Evolutionary conservation across 2,888 invertebrate genomes (phyloP).

Genomic region (Cancer borealis): DNA sequence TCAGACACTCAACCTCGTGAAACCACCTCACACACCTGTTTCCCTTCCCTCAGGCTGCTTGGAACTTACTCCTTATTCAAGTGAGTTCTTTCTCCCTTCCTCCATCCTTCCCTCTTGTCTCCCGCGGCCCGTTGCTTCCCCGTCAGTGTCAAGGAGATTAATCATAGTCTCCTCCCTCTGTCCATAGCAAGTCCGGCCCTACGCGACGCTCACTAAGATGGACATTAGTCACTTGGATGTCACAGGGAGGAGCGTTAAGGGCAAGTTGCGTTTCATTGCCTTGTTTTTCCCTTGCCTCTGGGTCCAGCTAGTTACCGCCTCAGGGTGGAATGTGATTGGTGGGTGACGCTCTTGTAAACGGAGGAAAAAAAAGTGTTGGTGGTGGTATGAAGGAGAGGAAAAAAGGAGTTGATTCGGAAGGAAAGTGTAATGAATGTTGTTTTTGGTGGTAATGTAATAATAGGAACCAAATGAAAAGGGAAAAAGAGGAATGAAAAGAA

Average conservation of each 20-base stretch:
- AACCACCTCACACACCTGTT: background rate
- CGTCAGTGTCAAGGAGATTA: conserved; percentile 7
- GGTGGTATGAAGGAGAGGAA: background rate
- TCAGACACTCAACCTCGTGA: background rate
- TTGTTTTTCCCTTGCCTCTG: background rate
- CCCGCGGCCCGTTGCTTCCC: background rate
- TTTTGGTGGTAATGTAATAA: too few relatives aligned
- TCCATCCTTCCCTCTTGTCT: background rate
- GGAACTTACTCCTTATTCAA: background rate
- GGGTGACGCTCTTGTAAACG: conserved; percentile 12
- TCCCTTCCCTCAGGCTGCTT: background rate
- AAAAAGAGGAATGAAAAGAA: background rate
- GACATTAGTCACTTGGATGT: background rate
- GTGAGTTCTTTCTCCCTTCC: background rate
- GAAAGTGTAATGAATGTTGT: background rate
- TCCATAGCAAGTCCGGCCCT: background rate
- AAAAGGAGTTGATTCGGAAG: background rate
- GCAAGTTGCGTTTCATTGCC: background rate
- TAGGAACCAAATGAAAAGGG: too few relatives aligned
- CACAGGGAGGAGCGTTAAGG: background rate
- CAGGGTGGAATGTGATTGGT: background rate
- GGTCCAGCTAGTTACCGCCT: background rate
- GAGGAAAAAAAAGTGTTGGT: background rate
- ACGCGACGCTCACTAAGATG: background rate
- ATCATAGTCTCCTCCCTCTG: background rate